Evolutionary conservation across 2,888 invertebrate species (phyloP).

Genomic region (Caradrina kadenii): DNA sequence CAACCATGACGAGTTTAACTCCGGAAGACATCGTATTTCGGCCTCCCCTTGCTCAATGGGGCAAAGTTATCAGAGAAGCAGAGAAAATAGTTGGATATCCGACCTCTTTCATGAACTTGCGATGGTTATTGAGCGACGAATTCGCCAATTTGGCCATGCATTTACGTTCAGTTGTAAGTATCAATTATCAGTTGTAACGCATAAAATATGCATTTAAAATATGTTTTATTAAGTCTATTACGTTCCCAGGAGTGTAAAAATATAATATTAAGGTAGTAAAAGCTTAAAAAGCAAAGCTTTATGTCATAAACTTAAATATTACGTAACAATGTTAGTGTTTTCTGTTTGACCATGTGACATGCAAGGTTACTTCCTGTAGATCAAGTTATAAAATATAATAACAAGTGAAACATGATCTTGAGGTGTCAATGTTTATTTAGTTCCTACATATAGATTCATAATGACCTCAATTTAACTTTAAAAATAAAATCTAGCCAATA

Average conservation of each 20-base stretch:
- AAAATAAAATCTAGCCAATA: not conserved
- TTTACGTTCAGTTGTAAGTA: constrained; percentile 88
- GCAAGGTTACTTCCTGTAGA: constrained; percentile 72
- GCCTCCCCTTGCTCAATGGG: constrained; percentile 83
- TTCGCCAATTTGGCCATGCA: constrained; percentile 91
- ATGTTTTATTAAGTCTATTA: not conserved
- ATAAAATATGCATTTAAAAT: constrained; percentile 3
- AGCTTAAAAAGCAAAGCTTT: constrained; percentile 26
- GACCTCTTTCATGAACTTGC: constrained; percentile 91
- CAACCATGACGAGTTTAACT: constrained; percentile 83
- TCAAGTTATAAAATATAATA: constrained; percentile 20
- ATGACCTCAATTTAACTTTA: constrained; percentile 11
- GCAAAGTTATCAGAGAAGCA: constrained; percentile 87
- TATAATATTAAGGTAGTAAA: not conserved
- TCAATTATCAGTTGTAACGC: constrained; percentile 20
- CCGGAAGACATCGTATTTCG: constrained; percentile 86
- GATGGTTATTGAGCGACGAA: constrained; percentile 92
- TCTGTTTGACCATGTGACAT: constrained; percentile 60
- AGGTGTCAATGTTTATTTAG: constrained; percentile 2
- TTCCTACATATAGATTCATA: constrained; percentile 3
- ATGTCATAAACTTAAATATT: constrained; percentile 59
- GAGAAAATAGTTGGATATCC: constrained; percentile 90
- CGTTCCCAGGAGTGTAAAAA: not conserved
- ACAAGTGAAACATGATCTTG: constrained; percentile 44
- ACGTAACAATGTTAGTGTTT: constrained; percentile 67